These are phyloP conservation scores for Charina bottae DNA, from an alignment of 2,113 vertebrate genomes.

Conservation along the genomic window DNA sequence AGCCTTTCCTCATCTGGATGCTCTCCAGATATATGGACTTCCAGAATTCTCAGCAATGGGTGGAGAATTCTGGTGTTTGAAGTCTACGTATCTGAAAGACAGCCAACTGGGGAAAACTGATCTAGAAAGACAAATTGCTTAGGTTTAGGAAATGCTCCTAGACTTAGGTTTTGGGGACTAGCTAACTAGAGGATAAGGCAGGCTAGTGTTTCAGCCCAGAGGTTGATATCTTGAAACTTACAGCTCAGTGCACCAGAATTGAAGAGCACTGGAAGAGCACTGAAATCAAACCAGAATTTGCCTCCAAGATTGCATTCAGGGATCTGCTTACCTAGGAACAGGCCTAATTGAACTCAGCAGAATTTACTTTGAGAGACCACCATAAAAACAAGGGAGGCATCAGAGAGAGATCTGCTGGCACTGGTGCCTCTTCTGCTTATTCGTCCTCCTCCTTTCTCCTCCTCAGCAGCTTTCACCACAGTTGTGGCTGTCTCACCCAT, in stretches of 20 bases:
- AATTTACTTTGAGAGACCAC: neutral
- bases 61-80: neutral
- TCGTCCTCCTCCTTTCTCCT: neutral
- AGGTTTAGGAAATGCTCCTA: neutral
- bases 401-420: neutral
- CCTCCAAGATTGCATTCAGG: neutral
- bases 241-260: neutral
- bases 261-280: neutral
- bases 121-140: neutral
- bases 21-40: neutral
- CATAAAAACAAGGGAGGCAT: neutral
- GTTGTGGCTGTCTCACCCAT: neutral
- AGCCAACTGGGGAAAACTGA: neutral
- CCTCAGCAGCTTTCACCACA: neutral
- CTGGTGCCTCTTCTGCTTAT: neutral
- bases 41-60: neutral
- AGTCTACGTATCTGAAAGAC: neutral
- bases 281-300: neutral
- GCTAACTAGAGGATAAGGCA: neutral
- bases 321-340: neutral
- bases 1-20: neutral
- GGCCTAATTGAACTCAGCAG: neutral
- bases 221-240: neutral
- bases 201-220: neutral
- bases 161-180: neutral